Base-by-base conservation (phyloP, 1,140 invertebrate species). In the Hypothenemus hampei region DNA sequence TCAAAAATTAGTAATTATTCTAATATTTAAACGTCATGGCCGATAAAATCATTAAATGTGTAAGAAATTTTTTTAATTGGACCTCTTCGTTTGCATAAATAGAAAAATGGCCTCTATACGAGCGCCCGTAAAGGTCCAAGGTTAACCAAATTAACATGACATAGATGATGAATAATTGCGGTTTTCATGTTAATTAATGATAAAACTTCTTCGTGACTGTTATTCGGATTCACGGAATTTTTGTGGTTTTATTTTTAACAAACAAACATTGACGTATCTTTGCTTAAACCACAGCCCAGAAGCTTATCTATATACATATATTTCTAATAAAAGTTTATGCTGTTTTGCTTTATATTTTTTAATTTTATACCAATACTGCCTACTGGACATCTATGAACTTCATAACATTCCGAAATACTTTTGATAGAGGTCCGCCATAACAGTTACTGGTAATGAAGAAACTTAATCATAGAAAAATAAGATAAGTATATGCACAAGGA, bases 161-260 rank as follows among this genome's bases (percentile, higher is more conserved):
- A 41, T 19, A 7, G 16, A 13, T 6, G 39, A 41, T 41, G 39
- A 41, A 41, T 41, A 41, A 41, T 41, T 41, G 39, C 20, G 39
- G 39, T n/a, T 41, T 41, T 41, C 20, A 20, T 41, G 39, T 41
- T 41, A 41, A 41, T 41, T 41, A 41, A 8, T n/a, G 39, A 41
- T 41, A n/a, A n/a, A 41, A 41, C 39, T 41, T 22, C 20, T 20
- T 41, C 16, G 21, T 41, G 20, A 4, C 8, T 41, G 19, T 41
- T 41, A 6, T 22, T 41, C 13, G 4, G 16, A 19, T 41, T 41
- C 39, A 22, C 39, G 20, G 39, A 41, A 41, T 8, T 19, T 10
- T 10, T 18, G 39, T 22, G 39, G 16, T 20, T 20, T 58, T 43
- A 65, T 64, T 13, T 8, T 13, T 11, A 31, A 13, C 13, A 11